Evolutionary conservation across 2,113 vertebrate species (phyloP), one percentile per base, ranked within the genome.

Genomic region (Alethe castanea): DNA sequence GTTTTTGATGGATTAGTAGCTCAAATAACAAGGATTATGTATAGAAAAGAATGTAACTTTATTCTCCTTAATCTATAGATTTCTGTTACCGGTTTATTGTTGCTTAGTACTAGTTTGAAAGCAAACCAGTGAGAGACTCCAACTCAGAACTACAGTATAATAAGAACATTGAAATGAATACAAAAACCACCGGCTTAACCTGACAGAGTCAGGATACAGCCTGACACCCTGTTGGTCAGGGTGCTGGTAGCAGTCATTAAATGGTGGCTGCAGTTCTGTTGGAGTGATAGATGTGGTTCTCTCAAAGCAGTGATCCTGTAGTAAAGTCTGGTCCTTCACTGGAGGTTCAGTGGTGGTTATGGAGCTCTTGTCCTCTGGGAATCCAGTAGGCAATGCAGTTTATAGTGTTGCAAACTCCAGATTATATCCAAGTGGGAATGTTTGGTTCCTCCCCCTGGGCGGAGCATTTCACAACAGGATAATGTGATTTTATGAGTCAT

Each of bases 51-150:
- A 45, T 72, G 31, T 36, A 3, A 36, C 85, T 91, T 53, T 56
- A 31, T 67, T 80, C n/a, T 82, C 8, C 33, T 83, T 95, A 72
- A 82, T 56, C 23, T 50, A 10, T 48, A 9, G 6, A 19, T 86
- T 91, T 86, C 14, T 86, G 48, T 79, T 94, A 5, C 62, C 93
- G 88, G 48, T 86, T 79, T 64, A 48, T 53, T 73, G 29, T 60
- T 64, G 24, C 10, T 25, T 38, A 42, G n/a, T 31, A 38, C 20
- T 48, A 38, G 15, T 38, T 48, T 61, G 56, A 61, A 77, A 77
- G 35, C 16, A 25, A 25, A 36, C 20, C 23, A 38, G 20, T 38
- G 20, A 38, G 26, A 38, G 6, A 38, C 19, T 24, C n/a, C 19
- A 60, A 38, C 12, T 48, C 44, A 38, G n/a, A 48, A 76, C n/a